These are phyloP conservation scores for Trematocara caparti DNA, from an alignment of 2,797 vertebrate genomes.

Conservation along the genomic window DNA sequence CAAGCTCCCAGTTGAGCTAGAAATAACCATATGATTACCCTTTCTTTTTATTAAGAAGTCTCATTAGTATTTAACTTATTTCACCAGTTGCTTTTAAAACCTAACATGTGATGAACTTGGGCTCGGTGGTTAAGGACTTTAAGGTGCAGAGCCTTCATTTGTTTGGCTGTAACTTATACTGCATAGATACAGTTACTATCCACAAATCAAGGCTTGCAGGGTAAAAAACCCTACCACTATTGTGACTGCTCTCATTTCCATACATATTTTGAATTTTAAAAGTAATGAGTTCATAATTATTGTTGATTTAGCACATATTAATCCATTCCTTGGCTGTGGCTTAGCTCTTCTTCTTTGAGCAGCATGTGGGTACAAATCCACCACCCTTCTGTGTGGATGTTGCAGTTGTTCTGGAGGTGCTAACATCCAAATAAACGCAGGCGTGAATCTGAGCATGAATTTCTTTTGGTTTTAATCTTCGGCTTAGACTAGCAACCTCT, in stretches of 20 bases:
- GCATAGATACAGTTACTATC: background rate
- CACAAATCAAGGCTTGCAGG: background rate
- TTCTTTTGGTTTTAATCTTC: background rate
- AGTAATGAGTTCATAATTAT: background rate
- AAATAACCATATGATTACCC: conserved; percentile 62
- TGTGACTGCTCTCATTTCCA: background rate
- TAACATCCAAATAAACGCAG: background rate
- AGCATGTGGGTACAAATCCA: background rate
- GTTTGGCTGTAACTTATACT: background rate
- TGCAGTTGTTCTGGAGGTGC: background rate
- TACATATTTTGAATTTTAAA: background rate
- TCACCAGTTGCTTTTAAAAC: conserved; percentile 15
- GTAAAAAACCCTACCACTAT: background rate
- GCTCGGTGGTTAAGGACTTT: background rate
- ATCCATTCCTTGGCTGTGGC: background rate
- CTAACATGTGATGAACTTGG: background rate
- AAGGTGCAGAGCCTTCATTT: background rate
- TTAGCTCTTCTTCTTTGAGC: background rate
- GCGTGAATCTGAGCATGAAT: background rate
- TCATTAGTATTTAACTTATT: conserved; percentile 9
- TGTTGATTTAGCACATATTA: background rate
- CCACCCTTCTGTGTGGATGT: background rate
- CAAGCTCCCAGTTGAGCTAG: conserved; percentile 56
- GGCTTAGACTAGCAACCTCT: background rate
- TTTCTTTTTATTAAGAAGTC: conserved; percentile 46